These are phyloP conservation scores for Platycercus adscitus DNA, from an alignment of 2,113 vertebrate genomes.

Conservation along the genomic window DNA sequence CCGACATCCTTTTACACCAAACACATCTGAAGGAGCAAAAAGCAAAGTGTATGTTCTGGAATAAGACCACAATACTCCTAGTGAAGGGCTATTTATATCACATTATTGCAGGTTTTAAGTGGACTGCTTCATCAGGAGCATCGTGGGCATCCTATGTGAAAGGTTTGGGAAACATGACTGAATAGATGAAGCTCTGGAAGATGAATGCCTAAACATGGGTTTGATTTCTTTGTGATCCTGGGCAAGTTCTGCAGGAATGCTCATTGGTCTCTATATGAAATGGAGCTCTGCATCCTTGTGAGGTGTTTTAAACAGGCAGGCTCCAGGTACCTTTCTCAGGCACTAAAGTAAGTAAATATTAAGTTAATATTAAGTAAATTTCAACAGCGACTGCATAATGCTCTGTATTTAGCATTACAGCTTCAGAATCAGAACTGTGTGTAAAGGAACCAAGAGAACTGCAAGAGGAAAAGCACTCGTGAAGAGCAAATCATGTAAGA, in stretches of 20 bases:
- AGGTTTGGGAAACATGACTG: background rate
- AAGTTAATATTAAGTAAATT: background rate
- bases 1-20: background rate
- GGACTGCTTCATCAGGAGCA: background rate
- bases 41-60: background rate
- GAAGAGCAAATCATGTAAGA: rapidly evolving
- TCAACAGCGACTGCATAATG: rapidly evolving
- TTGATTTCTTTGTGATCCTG: background rate
- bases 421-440: background rate
- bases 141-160: background rate
- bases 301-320: background rate
- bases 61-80: background rate
- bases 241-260: background rate
- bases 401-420: background rate
- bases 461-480: background rate
- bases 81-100: background rate
- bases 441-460: background rate
- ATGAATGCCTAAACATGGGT: background rate
- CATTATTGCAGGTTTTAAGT: background rate
- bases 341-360: background rate
- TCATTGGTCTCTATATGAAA: background rate
- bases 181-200: background rate
- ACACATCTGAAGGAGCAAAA: background rate
- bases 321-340: background rate
- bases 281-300: background rate